Evolutionary conservation across 2,888 invertebrate genomes (phyloP).

Genomic region (Blomia tropicalis): DNA sequence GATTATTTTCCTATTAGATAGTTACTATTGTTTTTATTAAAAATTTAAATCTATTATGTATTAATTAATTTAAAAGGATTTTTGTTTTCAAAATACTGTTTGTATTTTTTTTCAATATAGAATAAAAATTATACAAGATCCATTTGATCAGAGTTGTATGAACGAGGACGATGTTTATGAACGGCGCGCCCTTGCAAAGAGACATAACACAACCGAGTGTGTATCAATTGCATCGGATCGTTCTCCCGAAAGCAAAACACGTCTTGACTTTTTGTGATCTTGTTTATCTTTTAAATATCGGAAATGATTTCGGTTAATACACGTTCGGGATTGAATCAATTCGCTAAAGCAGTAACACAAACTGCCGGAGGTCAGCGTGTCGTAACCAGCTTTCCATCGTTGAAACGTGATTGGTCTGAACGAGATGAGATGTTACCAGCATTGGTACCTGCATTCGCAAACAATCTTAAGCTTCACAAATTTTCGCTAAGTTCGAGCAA

Average conservation of each 20-base stretch:
- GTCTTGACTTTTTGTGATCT: neutral
- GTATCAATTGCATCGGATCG: too few species aligned
- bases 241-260: neutral
- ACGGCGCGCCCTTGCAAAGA: conserved; percentile 2
- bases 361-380: conserved; percentile 3
- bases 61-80: too few species aligned
- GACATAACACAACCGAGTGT: neutral
- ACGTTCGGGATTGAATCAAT: conserved; percentile 5
- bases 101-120: too few species aligned
- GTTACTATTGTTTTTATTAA: neutral
- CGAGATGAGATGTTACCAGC: neutral
- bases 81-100: too few species aligned
- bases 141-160: too few species aligned
- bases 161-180: too few species aligned
- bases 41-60: neutral
- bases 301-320: neutral
- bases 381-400: neutral
- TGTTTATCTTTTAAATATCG: neutral
- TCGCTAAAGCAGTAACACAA: conserved; percentile 20
- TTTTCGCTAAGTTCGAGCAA: neutral
- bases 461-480: neutral
- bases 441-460: conserved; percentile 5
- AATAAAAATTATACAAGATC: too few species aligned
- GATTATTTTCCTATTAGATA: neutral
- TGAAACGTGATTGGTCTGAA: conserved; percentile 3